Base-by-base conservation (phyloP, 1,140 invertebrate genomes). In the Probaryconus sp. region DNA sequence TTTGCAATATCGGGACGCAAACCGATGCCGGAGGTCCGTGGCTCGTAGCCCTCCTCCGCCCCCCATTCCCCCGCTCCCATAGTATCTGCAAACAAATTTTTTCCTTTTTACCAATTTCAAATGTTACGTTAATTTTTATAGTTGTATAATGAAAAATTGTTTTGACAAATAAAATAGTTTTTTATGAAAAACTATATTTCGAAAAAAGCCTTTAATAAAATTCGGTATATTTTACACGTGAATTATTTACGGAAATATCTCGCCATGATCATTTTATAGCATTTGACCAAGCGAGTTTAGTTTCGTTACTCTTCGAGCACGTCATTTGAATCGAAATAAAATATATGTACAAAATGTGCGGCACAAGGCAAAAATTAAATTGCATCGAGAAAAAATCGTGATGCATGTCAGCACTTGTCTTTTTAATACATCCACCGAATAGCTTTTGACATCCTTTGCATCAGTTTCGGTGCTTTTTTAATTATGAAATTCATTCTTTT, bases 61-160 rank as follows among this genome's bases (percentile, higher is more conserved):
- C 85, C 83, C 86, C 86, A 88, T 88, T 74, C 85, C 86, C 81
- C 85, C 80, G 81, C 81, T 88, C 85, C 86, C 86, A 88, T 88
- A 88, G 86, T 88, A 88, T 78, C 86, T 88, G 74, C 35, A 76
- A 75, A 38, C 21, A 43, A 42, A 51, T 51, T 50, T 40, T 20
- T 5, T 35, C 0, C 17, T 35, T 35, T 9, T 13, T 9, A 5
- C 31, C 3, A 7, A 24, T 35, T 35, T 35, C 9, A n/a, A n/a
- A n/a, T n/a, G n/a, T n/a, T n/a, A n/a, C n/a, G n/a, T n/a, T n/a
- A n/a, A n/a, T n/a, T n/a, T n/a, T n/a, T n/a, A n/a, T n/a, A n/a
- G n/a, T n/a, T n/a, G n/a, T n/a, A n/a, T 38, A 18, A 16, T 16
- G 35, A 38, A 38, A 18, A 4, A 16, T 2, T 18, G 17, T 13